Percentiles rank a stretch among this genome's conserved stretches.
These are phyloP conservation scores for Percopsis transmontana DNA, from an alignment of 2,113 vertebrate genomes.

Conservation along the genomic window DNA sequence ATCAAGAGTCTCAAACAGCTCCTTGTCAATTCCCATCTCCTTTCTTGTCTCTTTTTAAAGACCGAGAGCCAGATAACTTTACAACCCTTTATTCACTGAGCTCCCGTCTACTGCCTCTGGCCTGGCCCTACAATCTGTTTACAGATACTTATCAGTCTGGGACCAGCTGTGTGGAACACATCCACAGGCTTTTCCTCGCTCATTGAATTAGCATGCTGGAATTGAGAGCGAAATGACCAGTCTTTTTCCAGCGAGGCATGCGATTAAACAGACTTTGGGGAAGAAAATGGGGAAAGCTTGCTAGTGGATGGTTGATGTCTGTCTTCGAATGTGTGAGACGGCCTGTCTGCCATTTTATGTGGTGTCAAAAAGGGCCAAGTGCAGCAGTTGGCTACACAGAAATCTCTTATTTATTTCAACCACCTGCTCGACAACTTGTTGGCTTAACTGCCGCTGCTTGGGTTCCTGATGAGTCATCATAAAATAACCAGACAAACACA, in stretches of 20 bases:
- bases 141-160: constrained; percentile 62
- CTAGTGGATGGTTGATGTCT: constrained; percentile 16
- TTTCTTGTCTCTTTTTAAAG: constrained; percentile 23
- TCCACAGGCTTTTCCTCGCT: constrained; percentile 59
- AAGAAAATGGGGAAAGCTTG: constrained; percentile 16
- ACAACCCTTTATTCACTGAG: constrained; percentile 44
- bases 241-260: constrained; percentile 49
- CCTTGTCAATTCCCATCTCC: constrained; percentile 56
- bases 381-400: constrained; percentile 2
- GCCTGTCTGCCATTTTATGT: constrained; percentile 36
- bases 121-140: constrained; percentile 51
- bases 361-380: constrained; percentile 45
- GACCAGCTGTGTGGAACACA: constrained; percentile 57
- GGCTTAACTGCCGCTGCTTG: constrained; percentile 27
- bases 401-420: constrained; percentile 14
- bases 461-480: constrained; percentile 27
- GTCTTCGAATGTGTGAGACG: constrained; percentile 6
- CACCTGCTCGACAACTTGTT: constrained; percentile 28
- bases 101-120: constrained; percentile 49
- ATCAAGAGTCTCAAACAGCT: constrained; percentile 41
- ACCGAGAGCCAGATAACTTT: constrained; percentile 48
- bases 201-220: constrained; percentile 68
- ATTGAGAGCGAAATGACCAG: constrained; percentile 56
- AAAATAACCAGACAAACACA: constrained; percentile 21
- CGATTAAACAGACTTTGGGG: constrained; percentile 45